These are phyloP conservation scores for Dendronephthya gigantea DNA, from an alignment of 64 coral and sea anemone species.

Conservation along the genomic window DNA sequence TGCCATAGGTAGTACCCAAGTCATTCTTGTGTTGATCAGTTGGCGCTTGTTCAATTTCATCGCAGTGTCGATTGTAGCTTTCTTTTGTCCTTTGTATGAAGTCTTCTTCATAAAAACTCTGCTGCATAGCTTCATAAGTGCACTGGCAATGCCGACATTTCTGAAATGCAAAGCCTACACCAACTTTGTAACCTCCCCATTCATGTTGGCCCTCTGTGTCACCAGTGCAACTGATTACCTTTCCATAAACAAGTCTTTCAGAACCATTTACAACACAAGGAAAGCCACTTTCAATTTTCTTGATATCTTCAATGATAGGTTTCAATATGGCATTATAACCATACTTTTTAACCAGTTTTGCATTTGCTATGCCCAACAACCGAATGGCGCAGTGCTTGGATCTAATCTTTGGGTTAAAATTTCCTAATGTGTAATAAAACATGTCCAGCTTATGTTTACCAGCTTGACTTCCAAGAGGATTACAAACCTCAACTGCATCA, in stretches of 20 bases:
- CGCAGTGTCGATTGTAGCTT: neutral
- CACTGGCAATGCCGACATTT: neutral
- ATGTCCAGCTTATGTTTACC: neutral
- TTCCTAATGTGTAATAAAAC: slow-evolving; percentile 25
- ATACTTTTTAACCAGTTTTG: slow-evolving; percentile 28
- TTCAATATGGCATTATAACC: too few species aligned
- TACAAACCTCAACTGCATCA: neutral
- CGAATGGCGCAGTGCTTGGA: slow-evolving; percentile 17
- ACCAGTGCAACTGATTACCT: neutral
- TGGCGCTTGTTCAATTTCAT: neutral
- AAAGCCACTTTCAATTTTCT: slow-evolving; percentile 20
- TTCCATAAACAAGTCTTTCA: slow-evolving; percentile 4
- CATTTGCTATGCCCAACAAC: too few species aligned
- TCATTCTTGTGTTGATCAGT: neutral
- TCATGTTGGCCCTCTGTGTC: neutral
- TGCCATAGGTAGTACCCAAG: neutral
- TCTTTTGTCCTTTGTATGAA: neutral
- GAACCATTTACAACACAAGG: neutral
- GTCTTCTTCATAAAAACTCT: neutral
- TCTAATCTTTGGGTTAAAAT: too few species aligned
- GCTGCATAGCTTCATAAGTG: neutral
- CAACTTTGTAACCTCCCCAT: neutral
- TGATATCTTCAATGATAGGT: slow-evolving; percentile 2
- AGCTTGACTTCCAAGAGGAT: slow-evolving; percentile 1
- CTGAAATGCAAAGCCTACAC: neutral